Percentiles rank a stretch among this genome's conserved stretches.
These are phyloP conservation scores for Drosophila rellima DNA, from an alignment of 2,888 invertebrate genomes.

Conservation along the genomic window DNA sequence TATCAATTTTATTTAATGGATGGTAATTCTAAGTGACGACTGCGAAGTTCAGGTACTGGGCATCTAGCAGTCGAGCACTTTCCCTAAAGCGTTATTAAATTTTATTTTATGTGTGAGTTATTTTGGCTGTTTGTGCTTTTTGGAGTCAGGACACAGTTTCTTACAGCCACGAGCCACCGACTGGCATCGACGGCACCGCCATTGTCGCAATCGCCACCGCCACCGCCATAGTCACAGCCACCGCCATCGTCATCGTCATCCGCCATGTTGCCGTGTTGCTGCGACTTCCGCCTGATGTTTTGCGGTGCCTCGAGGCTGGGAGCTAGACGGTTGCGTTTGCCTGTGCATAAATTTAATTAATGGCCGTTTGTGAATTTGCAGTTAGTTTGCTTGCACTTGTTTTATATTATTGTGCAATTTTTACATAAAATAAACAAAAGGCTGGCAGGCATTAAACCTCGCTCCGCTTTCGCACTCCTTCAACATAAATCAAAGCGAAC, in stretches of 20 bases:
- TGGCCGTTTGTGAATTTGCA: conserved; percentile 62
- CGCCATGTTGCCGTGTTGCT: conserved; percentile 51
- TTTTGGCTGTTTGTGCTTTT: conserved; percentile 24
- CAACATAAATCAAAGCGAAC: conserved; percentile 29
- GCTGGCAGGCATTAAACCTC: conserved; percentile 27
- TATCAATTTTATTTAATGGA: too few relatives aligned
- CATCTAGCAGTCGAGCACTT: too few relatives aligned
- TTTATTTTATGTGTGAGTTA: conserved; percentile 3
- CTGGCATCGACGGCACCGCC: conserved; percentile 42
- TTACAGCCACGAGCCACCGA: conserved; percentile 32
- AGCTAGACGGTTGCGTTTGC: conserved; percentile 12
- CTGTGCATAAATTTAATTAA: conserved; percentile 73
- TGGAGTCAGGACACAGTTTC: conserved; percentile 35
- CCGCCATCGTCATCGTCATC: conserved; percentile 25
- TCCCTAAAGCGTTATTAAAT: too few relatives aligned
- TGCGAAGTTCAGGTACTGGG: too few relatives aligned
- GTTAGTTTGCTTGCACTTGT: conserved; percentile 57
- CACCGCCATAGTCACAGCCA: conserved; percentile 31
- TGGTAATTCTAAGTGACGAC: too few relatives aligned
- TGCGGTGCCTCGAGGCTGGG: conserved; percentile 8
- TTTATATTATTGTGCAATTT: conserved; percentile 61
- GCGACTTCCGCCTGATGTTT: conserved; percentile 49
- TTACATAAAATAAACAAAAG: conserved; percentile 53
- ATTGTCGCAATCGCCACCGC: conserved; percentile 48
- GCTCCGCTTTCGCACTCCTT: conserved; percentile 7